Evolutionary conservation across 1,140 invertebrate species (phyloP), one percentile per base, ranked within the genome.

Genomic region (Drosophila truncata): DNA sequence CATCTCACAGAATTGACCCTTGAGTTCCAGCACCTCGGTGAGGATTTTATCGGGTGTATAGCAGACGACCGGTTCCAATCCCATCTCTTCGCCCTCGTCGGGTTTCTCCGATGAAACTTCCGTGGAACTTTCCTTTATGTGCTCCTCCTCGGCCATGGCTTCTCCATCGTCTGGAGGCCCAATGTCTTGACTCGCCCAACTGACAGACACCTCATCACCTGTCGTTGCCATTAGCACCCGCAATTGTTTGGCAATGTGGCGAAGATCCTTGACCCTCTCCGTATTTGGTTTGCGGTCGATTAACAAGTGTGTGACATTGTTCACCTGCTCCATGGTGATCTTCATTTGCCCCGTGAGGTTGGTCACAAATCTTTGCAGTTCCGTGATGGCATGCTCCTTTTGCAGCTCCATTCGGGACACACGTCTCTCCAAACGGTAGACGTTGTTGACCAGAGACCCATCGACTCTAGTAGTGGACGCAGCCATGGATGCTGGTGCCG

Each of bases 261-360:
- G 71, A 4, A 92, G 37, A 2, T 69, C 20, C 47, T 86, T 78
- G 11, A 91, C 13, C 27, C 84, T 62, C 0, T 77, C 27, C 7
- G 73, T 54, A 65, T 81, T 78, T 0, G 84, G 76, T 8, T 88
- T 83, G 13, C 73, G 78, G 23, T 91, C 82, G n/a, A 92, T 50
- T 33, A 91, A 35, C 44, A 91, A 5, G 11, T 82, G 76, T 20
- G 87, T 92, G 0, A 92, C 47, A 61, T 88, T 82, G 20, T 88
- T 85, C 33, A 91, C 46, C 57, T 91, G 83, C 44, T 92, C 81
- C 71, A 92, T 92, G 16, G 82, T 78, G 9, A 92, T 58, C 55
- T 76, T 78, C 13, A 92, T 11, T 29, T 92, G 91, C 0, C 78
- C 69, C n/a, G 72, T 71, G 8, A 92, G n/a, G 3, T 7, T 35